Evolutionary conservation across 2,797 vertebrate species (phyloP), one percentile per base, ranked within the genome.

Genomic region (Argya squamiceps): DNA sequence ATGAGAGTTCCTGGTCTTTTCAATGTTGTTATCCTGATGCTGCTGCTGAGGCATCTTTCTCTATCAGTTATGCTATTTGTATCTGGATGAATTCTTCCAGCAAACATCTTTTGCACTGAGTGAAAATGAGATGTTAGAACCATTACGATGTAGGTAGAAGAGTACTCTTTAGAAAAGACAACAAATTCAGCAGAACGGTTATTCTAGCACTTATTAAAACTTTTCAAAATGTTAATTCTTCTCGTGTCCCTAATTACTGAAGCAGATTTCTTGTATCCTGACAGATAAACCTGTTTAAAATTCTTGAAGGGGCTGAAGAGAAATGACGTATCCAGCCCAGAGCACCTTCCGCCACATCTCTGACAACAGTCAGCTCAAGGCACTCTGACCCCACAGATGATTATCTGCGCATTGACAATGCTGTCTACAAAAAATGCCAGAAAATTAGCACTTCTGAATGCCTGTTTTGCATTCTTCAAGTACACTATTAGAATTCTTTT

Each of bases 371-470:
- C 65, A 92, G 82, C 93, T 94, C 73, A 85, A 96, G 91, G 87
- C 84, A 77, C 32, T 56, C 70, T 97, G 96, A 97, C 93, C 96
- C 82, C 19, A 77, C 82, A 67, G 88, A 52, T 93, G 96, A 96
- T 97, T 97, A 94, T 95, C 96, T 93, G 43, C 78, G 88, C 78
- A 86, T 92, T 94, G 84, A 78, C 92, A 96, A 88, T 59, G 29
- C 88, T 92, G 70, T 58, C 91, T 93, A 92, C 94, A 97, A 95
- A 97, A 95, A 97, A 92, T 55, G 49, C 76, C 53, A 69, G 78
- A 91, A 95, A 98, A 98, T 97, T 95, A 98, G 85, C 93, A 92
- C 93, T 97, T 96, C 92, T 97, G 95, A 92, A 94, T 82, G 84
- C 73, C 85, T 96, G 60, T 87, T 98, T 97, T 97, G 82, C 96